Evolutionary conservation across 1,140 invertebrate genomes (phyloP).

Genomic region (Drosophila repleta): DNA sequence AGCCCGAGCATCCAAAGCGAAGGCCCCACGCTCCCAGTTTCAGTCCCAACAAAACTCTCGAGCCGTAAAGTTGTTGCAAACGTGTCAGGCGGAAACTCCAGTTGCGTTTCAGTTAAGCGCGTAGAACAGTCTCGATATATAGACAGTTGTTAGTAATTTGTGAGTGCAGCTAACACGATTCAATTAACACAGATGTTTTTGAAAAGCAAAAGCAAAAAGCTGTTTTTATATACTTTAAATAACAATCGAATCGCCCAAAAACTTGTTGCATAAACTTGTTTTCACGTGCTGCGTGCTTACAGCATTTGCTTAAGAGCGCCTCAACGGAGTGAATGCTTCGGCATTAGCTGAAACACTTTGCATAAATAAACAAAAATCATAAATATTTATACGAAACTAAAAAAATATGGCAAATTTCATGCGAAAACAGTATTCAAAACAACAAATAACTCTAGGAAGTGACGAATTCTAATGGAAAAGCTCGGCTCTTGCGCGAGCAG

Average conservation of each 20-base stretch:
- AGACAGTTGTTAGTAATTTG: slow-evolving; percentile 25
- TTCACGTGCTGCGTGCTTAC: slow-evolving; percentile 60
- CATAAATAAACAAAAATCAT: slow-evolving; percentile 19
- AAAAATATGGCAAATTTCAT: slow-evolving; percentile 40
- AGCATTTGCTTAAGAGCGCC: slow-evolving; percentile 42
- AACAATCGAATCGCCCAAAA: slow-evolving; percentile 23
- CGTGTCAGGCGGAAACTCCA: slow-evolving; percentile 61
- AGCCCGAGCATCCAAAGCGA: slow-evolving; percentile 26
- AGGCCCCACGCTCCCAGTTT: slow-evolving; percentile 38
- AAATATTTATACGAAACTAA: slow-evolving; percentile 6
- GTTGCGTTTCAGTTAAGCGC: slow-evolving; percentile 24
- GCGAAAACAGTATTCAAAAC: slow-evolving; percentile 8
- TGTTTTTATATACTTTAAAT: slow-evolving; percentile 9
- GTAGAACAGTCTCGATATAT: slow-evolving; percentile 15
- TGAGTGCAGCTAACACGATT: slow-evolving; percentile 53
- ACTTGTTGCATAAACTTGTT: slow-evolving; percentile 75
- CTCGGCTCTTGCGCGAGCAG: slow-evolving; percentile 43
- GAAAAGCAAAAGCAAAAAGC: slow-evolving; percentile 29
- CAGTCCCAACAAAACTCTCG: slow-evolving; percentile 69
- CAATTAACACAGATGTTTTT: not conserved
- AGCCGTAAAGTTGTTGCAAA: slow-evolving; percentile 58
- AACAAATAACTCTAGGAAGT: not conserved
- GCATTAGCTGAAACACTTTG: slow-evolving; percentile 20
- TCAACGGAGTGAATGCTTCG: slow-evolving; percentile 30
- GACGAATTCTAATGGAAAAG: slow-evolving; percentile 3